Evolutionary conservation across 2,797 vertebrate genomes (phyloP).

Genomic region (Myiothlypis chrysogaster): DNA sequence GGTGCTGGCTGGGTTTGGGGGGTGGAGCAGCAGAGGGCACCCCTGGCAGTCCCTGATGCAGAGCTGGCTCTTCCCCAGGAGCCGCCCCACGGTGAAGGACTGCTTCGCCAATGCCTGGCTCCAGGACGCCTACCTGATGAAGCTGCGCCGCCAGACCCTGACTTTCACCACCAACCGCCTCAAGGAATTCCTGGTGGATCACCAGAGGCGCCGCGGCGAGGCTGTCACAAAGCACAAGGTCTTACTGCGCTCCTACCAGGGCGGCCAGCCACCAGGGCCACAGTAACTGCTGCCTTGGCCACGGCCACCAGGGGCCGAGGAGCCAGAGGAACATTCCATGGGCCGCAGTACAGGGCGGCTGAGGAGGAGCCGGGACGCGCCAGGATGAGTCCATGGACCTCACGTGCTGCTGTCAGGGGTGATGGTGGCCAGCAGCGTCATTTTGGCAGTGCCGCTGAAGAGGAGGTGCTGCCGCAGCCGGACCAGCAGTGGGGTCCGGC

Average conservation of each 20-base stretch:
- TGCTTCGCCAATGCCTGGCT: conserved; percentile 95
- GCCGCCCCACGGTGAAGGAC: conserved; percentile 92
- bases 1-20: not conserved
- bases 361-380: not conserved
- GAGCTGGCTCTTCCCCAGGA: conserved; percentile 73
- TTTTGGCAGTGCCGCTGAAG: not conserved
- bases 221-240: conserved; percentile 94
- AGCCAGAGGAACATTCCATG: conserved; percentile 77
- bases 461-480: not conserved
- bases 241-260: conserved; percentile 93
- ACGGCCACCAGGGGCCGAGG: conserved; percentile 4
- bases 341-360: conserved; percentile 2
- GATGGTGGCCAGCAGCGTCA: not conserved
- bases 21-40: not conserved
- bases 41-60: fast-evolving
- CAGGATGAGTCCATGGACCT: conserved; percentile 26
- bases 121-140: conserved; percentile 97
- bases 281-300: conserved; percentile 73
- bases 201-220: conserved; percentile 82
- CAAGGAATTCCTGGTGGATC: conserved; percentile 95
- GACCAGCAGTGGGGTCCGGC: not conserved
- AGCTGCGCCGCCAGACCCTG: conserved; percentile 92
- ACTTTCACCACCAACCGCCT: conserved; percentile 96
- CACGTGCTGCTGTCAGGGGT: not conserved
- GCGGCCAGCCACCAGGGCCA: conserved; percentile 76